A percentile compares a stretch with the other conserved stretches of the same genome.
These are phyloP conservation scores for Xiphydria camelus DNA, from an alignment of 2,888 invertebrate species.

Conservation along the genomic window DNA sequence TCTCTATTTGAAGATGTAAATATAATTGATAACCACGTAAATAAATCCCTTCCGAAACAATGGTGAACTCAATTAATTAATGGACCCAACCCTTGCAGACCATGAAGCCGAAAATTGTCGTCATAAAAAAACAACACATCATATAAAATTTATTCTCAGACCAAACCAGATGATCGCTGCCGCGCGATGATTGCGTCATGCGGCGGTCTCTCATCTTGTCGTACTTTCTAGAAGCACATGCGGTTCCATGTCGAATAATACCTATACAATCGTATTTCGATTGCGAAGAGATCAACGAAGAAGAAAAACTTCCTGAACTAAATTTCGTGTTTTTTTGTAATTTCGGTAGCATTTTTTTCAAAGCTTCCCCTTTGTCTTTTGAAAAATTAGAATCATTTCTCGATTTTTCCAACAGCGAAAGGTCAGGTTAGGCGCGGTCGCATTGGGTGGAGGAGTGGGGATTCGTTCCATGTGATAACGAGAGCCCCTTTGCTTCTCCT, in stretches of 20 bases:
- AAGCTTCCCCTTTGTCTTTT: not conserved
- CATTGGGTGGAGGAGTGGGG: constrained; percentile 16
- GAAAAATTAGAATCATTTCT: constrained; percentile 13
- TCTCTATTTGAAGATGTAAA: too few species aligned
- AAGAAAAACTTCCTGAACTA: too few species aligned
- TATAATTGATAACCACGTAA: too few species aligned
- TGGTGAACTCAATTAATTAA: too few species aligned
- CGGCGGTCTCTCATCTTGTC: too few species aligned
- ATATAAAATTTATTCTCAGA: constrained; percentile 4
- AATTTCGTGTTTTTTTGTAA: too few species aligned
- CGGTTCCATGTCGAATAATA: constrained; percentile 3
- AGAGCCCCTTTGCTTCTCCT: constrained; percentile 19
- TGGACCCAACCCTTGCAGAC: too few species aligned
- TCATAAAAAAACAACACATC: too few species aligned
- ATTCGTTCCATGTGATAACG: constrained; percentile 33
- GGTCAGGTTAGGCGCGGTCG: constrained; percentile 19
- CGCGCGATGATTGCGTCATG: constrained; percentile 31
- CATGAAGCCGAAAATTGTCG: too few species aligned
- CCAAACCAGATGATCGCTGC: constrained; percentile 24
- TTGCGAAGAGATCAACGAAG: too few species aligned
- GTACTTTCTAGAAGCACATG: constrained; percentile 36
- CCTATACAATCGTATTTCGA: not conserved
- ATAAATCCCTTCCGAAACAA: too few species aligned
- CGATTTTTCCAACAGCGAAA: constrained; percentile 17
- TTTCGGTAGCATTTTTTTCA: not conserved